These are phyloP conservation scores for Eilema griseolum DNA, from an alignment of 2,888 invertebrate genomes.

Conservation along the genomic window DNA sequence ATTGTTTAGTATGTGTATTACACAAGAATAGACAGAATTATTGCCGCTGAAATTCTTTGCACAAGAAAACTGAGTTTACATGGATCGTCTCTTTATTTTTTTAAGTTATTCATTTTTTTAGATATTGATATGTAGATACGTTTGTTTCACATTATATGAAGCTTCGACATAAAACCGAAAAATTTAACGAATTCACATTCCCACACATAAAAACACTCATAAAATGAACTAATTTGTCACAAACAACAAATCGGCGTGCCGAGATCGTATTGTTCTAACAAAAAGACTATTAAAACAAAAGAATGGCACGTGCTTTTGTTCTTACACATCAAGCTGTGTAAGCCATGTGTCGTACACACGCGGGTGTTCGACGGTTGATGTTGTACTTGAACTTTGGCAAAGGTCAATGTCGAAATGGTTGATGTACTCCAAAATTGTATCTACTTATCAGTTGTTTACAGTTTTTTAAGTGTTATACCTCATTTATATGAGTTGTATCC, in stretches of 20 bases:
- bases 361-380: not conserved
- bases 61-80: no score
- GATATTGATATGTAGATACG: no score
- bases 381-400: slow-evolving; percentile 23
- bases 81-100: no score
- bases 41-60: no score
- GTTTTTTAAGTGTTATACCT: not conserved
- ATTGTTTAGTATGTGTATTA: no score
- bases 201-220: not conserved
- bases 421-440: not conserved
- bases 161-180: not conserved
- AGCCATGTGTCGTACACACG: slow-evolving; percentile 15
- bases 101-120: no score
- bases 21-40: no score
- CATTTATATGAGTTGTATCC: not conserved
- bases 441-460: not conserved
- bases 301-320: slow-evolving; percentile 13
- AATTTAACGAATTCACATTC: not conserved
- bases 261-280: slow-evolving; percentile 6
- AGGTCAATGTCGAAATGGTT: slow-evolving; percentile 19
- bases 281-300: slow-evolving; percentile 7
- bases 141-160: not conserved
- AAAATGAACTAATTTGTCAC: slow-evolving; percentile 4
- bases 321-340: not conserved
- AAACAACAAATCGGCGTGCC: not conserved